Percentiles rank a stretch among this genome's conserved stretches.
Evolutionary conservation across 2,797 vertebrate genomes (phyloP).

Genomic region (Leptoclinus maculatus): DNA sequence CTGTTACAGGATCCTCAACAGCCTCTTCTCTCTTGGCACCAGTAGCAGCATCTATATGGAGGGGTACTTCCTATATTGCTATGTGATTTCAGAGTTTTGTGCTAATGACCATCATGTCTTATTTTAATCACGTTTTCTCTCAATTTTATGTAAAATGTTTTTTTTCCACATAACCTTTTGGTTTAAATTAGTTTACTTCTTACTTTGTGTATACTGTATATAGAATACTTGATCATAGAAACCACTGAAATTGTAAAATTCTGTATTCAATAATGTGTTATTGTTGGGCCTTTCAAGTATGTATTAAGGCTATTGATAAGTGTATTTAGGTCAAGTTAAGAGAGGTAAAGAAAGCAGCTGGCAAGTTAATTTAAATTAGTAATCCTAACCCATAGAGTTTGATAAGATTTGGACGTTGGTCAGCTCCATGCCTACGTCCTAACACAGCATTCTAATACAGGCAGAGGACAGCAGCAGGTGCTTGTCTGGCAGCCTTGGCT

Average conservation of each 20-base stretch:
- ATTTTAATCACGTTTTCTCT: background rate
- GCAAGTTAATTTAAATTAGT: background rate
- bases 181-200: background rate
- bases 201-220: background rate
- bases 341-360: background rate
- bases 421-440: background rate
- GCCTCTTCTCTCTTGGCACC: conserved; percentile 92
- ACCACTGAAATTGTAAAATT: background rate
- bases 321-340: background rate
- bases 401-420: background rate
- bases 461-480: conserved; percentile 88
- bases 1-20: conserved; percentile 93
- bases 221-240: background rate
- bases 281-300: background rate
- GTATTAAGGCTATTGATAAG: background rate
- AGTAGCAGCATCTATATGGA: conserved; percentile 91
- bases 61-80: conserved; percentile 80
- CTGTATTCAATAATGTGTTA: background rate
- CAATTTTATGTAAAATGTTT: background rate
- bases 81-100: conserved; percentile 11
- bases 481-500: conserved; percentile 92
- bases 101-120: background rate
- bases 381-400: background rate
- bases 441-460: conserved; percentile 72
- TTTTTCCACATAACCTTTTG: background rate